Conservation (phyloP, 2,797 vertebrate species). For the Antennarius maculatus region DNA sequence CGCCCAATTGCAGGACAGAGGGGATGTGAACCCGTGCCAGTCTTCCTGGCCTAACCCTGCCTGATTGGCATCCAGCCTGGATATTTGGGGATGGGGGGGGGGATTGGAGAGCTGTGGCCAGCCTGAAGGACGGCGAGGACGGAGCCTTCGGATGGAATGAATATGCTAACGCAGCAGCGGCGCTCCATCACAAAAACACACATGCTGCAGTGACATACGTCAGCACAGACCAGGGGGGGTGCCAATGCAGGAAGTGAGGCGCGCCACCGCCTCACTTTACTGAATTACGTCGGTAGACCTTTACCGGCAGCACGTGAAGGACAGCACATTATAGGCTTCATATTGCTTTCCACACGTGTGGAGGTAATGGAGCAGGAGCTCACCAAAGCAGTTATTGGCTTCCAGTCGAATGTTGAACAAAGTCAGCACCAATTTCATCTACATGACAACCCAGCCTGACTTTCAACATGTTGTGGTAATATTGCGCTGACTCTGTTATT, state of each 20-base stretch:
- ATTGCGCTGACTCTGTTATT: conserved; percentile 31
- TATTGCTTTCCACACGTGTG: conserved; percentile 30
- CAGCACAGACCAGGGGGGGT: conserved; percentile 37
- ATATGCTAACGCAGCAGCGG: conserved; percentile 75
- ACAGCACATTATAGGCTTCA: conserved; percentile 45
- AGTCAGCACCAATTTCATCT: conserved; percentile 50
- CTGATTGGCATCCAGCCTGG: conserved; percentile 53
- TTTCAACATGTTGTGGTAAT: conserved; percentile 28
- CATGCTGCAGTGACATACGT: conserved; percentile 39
- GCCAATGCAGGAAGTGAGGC: conserved; percentile 46
- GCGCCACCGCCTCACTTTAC: conserved; percentile 38
- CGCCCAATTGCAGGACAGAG: conserved; percentile 52
- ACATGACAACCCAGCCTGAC: conserved; percentile 13
- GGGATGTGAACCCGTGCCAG: conserved; percentile 56
- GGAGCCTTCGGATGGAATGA: conserved; percentile 54
- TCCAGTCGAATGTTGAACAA: conserved; percentile 35
- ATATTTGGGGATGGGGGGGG: conserved; percentile 44
- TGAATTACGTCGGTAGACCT: conserved; percentile 67
- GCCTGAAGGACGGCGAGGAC: conserved; percentile 60
- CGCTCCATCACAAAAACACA: conserved; percentile 46
- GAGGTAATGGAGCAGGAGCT: conserved; percentile 49
- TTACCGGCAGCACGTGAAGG: conserved; percentile 63
- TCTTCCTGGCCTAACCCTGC: conserved; percentile 46
- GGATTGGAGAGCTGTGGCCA: conserved; percentile 25
- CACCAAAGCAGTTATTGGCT: conserved; percentile 47